Conservation (phyloP, 2,113 vertebrate species). For the Calonectris borealis region DNA sequence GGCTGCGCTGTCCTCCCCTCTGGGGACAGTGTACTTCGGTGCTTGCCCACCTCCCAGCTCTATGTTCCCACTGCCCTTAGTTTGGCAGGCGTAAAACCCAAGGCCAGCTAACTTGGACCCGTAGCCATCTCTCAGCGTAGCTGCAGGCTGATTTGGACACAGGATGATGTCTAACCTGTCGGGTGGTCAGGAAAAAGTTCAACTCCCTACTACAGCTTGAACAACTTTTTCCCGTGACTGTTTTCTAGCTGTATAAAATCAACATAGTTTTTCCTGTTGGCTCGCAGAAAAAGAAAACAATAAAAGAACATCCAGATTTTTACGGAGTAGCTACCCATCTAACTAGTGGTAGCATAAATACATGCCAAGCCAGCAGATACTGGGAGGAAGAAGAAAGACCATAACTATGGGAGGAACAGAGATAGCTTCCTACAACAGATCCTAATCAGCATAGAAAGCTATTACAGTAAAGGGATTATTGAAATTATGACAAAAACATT, state of each 20-base stretch:
- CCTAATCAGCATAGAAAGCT: not conserved
- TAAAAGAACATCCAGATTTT: not conserved
- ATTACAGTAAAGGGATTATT: not conserved
- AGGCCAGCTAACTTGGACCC: not conserved
- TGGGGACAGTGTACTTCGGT: not conserved
- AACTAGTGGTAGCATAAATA: not conserved
- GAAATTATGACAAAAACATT: not conserved
- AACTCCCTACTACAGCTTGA: not conserved
- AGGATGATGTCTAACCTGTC: not conserved
- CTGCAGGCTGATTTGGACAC: not conserved
- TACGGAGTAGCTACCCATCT: not conserved
- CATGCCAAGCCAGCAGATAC: not conserved
- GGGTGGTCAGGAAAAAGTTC: not conserved
- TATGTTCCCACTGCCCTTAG: not conserved
- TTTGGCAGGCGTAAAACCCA: not conserved
- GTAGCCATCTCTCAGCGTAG: not conserved
- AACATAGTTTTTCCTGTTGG: conserved; percentile 40
- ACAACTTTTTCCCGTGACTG: conserved; percentile 6
- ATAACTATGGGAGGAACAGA: not conserved
- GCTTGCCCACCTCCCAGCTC: not conserved
- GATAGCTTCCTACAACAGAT: not conserved
- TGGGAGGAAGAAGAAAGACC: not conserved
- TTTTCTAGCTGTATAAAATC: conserved; percentile 1
- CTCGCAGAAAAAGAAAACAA: not conserved
- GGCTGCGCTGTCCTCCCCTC: not conserved